Evolutionary conservation across 2,888 invertebrate genomes (phyloP), one percentile per base, ranked within the genome.

Genomic region (Stramonita haemastoma): DNA sequence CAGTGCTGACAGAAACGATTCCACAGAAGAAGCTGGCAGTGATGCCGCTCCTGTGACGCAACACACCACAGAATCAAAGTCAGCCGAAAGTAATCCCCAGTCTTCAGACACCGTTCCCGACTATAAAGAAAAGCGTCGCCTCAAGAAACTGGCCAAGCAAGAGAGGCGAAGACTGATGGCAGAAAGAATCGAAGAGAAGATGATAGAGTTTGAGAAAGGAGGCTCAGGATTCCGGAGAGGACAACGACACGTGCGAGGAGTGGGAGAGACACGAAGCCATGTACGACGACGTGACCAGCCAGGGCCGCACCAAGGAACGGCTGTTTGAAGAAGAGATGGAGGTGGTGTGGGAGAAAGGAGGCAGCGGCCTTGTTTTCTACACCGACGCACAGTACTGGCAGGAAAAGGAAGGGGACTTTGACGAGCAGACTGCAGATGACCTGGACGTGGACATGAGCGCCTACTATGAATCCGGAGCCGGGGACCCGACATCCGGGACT

Each of bases 341-440:
- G 91, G 94, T 97, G 34, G 96, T 96, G 73, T 97, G 97, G 97
- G 97, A 97, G 93, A 97, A 97, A 94, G 97, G 97, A 90, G 97
- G 97, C 11, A 96, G 97, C 88, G 97, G 97, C 29, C 95, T 97
- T 0, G 97, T 97, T 15, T 97, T 96, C 94, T 96, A 97, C 93
- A 97, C 97, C 1, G 97, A 97, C 94, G 97, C 96, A 29, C 96
- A 96, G 91, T 96, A 95, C 93, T 97, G 97, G 97, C 96, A 96
- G 90, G 95, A 95, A 88, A 94, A 96, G 90, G 96, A 96, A 91
- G 96, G 96, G 92, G 96, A 96, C 93, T 96, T 97, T 94, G 97
- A 97, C 93, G 97, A 96, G 93, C 96, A 96, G 91, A 97, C 96
- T 89, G 96, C 96, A 2, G 97, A 97, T 94, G 97, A 97, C 92